Conservation (phyloP, 2,888 invertebrate genomes). For the Drosophila phalerata region DNA sequence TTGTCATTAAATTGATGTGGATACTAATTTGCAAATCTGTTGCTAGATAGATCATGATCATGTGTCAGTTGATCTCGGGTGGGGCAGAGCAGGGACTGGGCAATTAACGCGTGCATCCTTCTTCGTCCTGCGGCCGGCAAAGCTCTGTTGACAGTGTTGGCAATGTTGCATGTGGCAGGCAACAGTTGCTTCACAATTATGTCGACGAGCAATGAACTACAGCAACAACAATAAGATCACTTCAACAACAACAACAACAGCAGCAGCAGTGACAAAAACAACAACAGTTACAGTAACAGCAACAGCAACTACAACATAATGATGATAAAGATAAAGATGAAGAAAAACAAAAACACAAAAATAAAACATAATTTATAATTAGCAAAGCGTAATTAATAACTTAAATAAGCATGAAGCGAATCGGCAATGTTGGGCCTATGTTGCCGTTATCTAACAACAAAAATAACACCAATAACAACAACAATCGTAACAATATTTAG, state of each 20-base stretch:
- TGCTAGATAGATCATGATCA: conserved; percentile 5
- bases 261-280: conserved; percentile 14
- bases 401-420: conserved; percentile 43
- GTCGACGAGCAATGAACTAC: conserved; percentile 18
- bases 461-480: conserved; percentile 29
- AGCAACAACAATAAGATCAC: conserved; percentile 13
- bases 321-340: background rate
- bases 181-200: conserved; percentile 11
- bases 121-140: conserved; percentile 20
- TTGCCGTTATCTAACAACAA: conserved; percentile 41
- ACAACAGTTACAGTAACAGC: conserved; percentile 14
- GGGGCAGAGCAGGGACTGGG: conserved; percentile 20
- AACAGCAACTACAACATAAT: conserved; percentile 20
- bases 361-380: conserved; percentile 70
- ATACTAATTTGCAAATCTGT: conserved; percentile 3
- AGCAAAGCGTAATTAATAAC: conserved; percentile 66
- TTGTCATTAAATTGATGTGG: too few species aligned
- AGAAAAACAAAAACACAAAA: conserved; percentile 28
- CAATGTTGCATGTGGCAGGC: conserved; percentile 51
- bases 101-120: conserved; percentile 49
- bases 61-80: conserved; percentile 1
- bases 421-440: conserved; percentile 40
- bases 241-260: conserved; percentile 12
- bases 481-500: conserved; percentile 45
- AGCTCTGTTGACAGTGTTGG: conserved; percentile 20